Conservation (phyloP, 2,888 invertebrate species). For the Cheiracanthium punctorium region DNA sequence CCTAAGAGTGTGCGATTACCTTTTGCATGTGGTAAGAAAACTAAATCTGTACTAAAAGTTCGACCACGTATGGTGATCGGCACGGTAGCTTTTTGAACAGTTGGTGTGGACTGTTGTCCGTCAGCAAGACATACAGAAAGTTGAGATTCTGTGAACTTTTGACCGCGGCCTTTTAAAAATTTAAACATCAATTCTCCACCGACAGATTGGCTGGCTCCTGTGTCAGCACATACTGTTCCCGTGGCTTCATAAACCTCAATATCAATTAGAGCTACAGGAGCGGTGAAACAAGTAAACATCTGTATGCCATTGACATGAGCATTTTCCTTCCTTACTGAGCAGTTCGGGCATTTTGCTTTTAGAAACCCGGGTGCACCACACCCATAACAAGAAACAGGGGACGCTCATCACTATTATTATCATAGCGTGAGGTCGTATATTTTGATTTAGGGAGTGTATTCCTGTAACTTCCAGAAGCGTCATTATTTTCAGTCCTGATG, state of each 20-base stretch:
- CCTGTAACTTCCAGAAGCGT: neutral
- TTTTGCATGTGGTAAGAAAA: slow-evolving; percentile 14
- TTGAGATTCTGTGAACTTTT: neutral
- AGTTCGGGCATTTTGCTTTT: slow-evolving; percentile 15
- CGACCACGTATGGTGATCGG: neutral
- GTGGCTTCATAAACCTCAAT: neutral
- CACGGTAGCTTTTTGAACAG: neutral
- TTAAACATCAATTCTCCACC: slow-evolving; percentile 9
- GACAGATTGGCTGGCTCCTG: neutral
- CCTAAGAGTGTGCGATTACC: neutral
- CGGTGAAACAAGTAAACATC: slow-evolving; percentile 16
- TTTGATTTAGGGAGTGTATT: neutral
- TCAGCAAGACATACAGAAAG: neutral
- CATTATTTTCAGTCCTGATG: too few species aligned
- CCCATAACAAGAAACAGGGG: slow-evolving; percentile 2
- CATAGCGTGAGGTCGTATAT: neutral
- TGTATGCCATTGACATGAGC: slow-evolving; percentile 2
- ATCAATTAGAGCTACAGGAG: neutral
- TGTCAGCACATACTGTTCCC: neutral
- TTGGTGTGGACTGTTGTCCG: neutral
- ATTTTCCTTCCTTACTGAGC: neutral
- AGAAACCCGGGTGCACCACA: slow-evolving; percentile 1
- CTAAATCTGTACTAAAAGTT: neutral
- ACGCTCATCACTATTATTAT: neutral
- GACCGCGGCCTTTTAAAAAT: neutral